phyloP scores from a whole-genome alignment of 2,113 vertebrate genomes.

The Nannospalax galili region DNA sequence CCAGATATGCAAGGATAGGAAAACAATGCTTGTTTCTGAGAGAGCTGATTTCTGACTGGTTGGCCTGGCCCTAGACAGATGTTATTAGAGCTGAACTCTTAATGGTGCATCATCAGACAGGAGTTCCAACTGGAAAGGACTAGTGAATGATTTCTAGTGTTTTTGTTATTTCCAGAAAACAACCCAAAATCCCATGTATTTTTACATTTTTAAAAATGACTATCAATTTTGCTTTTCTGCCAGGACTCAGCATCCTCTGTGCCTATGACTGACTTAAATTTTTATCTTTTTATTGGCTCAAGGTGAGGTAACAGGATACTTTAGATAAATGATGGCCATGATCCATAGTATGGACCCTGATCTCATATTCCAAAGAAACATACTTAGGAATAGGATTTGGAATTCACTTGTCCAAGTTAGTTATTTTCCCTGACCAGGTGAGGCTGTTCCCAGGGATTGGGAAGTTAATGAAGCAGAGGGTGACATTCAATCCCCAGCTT shows the following conservation, averaged over 20 bases:
- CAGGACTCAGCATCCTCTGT: not conserved
- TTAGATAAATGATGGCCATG: not conserved
- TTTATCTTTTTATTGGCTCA: slow-evolving; percentile 22
- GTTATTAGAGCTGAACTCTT: not conserved
- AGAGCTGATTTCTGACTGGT: not conserved
- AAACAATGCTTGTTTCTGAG: slow-evolving; percentile 13
- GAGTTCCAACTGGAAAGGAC: not conserved
- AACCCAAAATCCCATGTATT: not conserved
- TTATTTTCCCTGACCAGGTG: not conserved
- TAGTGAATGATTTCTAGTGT: not conserved
- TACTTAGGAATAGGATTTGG: not conserved
- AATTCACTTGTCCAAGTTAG: not conserved
- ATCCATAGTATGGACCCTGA: not conserved
- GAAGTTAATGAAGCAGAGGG: not conserved
- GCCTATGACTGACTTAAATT: not conserved
- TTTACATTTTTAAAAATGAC: not conserved
- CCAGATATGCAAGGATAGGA: not conserved
- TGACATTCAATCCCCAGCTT: not conserved
- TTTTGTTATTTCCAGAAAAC: not conserved
- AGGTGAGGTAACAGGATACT: not conserved
- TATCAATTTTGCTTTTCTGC: not conserved
- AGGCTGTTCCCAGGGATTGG: not conserved
- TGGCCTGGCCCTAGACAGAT: not conserved
- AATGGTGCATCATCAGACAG: rapidly evolving
- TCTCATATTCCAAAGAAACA: not conserved